phyloP scores from a whole-genome alignment of 2,113 vertebrate genomes.

The Miniopterus natalensis region DNA sequence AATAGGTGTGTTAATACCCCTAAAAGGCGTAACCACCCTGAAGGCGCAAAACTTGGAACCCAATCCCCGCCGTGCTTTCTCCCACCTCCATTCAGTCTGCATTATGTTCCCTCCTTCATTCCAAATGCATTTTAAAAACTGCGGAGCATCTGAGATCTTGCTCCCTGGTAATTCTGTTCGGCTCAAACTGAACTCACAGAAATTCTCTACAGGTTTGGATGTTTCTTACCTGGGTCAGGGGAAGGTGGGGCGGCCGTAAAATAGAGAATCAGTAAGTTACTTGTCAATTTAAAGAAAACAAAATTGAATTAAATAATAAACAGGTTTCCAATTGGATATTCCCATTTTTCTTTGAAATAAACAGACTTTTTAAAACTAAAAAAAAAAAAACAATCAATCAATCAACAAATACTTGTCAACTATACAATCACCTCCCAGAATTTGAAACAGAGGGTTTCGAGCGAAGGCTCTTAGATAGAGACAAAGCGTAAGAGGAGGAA shows the following conservation, averaged over 20 bases:
- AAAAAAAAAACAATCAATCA: neutral
- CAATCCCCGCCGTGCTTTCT: neutral
- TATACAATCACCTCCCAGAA: neutral
- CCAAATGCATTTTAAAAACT: too few relatives aligned
- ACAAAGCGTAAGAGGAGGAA: neutral
- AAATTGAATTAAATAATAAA: constrained; percentile 87
- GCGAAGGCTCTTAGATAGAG: neutral
- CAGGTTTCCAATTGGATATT: constrained; percentile 88
- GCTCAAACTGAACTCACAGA: neutral
- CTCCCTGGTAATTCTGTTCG: neutral
- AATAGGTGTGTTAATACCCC: neutral
- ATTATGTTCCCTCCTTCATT: neutral
- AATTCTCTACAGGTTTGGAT: neutral
- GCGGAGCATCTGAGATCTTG: neutral
- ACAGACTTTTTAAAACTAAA: constrained; percentile 83
- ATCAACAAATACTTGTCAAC: neutral
- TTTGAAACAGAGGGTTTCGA: neutral
- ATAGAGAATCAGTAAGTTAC: constrained; percentile 76
- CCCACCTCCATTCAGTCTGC: neutral
- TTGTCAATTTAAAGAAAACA: constrained; percentile 87
- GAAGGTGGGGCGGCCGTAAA: constrained; percentile 75
- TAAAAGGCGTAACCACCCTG: too few relatives aligned
- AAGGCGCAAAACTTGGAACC: neutral
- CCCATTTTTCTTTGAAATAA: constrained; percentile 87
- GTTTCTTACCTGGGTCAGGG: neutral